phyloP scores from a whole-genome alignment of 2,797 vertebrate genomes.

The Hoplostethus atlanticus region DNA sequence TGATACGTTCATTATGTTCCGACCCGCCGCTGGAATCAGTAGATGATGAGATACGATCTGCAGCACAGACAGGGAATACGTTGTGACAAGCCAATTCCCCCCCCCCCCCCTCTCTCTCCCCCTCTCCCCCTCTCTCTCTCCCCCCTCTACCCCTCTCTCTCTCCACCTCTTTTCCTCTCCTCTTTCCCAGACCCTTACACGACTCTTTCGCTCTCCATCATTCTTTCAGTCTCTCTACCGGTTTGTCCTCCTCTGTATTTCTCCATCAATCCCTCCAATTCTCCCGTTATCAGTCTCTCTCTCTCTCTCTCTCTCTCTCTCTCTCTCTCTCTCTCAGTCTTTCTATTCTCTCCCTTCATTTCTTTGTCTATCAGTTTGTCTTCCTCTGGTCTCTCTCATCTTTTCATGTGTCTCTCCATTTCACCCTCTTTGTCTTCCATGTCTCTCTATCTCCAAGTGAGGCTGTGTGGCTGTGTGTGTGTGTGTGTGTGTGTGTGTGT shows the following conservation, averaged over 20 bases:
- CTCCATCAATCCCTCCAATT: too few species aligned
- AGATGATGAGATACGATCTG: slow-evolving; percentile 40
- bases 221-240: neutral
- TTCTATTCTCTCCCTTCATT: neutral
- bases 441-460: neutral
- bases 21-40: slow-evolving; percentile 46
- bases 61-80: slow-evolving; percentile 51
- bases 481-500: neutral
- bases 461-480: neutral
- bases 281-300: neutral
- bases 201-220: neutral
- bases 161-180: neutral
- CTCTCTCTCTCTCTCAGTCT: neutral
- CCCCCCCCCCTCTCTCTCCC: slow-evolving; percentile 1
- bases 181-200: neutral
- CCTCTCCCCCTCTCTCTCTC: neutral
- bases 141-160: neutral
- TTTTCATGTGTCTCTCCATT: neutral
- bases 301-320: too few species aligned
- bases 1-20: neutral
- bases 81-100: slow-evolving; percentile 58
- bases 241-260: too few species aligned
- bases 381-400: neutral
- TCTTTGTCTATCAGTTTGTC: neutral
- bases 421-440: neutral